Conservation (phyloP, 53 echinoderm and acorn worm species). For the Crossaster papposus region DNA sequence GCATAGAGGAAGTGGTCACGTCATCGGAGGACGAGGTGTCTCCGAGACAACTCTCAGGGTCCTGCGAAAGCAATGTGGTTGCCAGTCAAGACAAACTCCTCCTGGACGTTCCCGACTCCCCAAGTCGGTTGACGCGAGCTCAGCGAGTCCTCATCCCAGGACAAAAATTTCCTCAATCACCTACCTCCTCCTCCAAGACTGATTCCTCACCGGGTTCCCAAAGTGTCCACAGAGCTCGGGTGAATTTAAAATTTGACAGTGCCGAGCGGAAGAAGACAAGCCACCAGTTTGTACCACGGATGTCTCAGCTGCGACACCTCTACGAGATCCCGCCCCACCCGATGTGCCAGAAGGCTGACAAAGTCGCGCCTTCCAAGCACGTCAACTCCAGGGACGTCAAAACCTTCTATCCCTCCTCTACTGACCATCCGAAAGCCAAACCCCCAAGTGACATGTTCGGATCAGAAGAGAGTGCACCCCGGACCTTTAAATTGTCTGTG, state of each 20-base stretch:
- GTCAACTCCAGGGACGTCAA: slow-evolving; percentile 29
- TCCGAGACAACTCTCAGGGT: slow-evolving; percentile 1
- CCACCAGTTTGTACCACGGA: slow-evolving; percentile 45
- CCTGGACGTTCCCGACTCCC: slow-evolving; percentile 28
- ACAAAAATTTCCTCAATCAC: slow-evolving; percentile 13
- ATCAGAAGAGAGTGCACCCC: neutral
- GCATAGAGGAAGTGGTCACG: slow-evolving; percentile 79
- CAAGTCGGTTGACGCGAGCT: slow-evolving; percentile 35
- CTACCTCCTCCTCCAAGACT: slow-evolving; percentile 12
- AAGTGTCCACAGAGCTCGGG: slow-evolving; percentile 14
- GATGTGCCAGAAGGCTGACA: slow-evolving; percentile 41
- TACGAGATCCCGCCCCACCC: slow-evolving; percentile 69
- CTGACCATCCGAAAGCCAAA: neutral
- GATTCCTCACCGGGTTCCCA: neutral
- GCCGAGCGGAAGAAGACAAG: slow-evolving; percentile 6
- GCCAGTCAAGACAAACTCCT: slow-evolving; percentile 18
- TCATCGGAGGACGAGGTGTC: slow-evolving; percentile 82
- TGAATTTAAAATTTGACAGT: slow-evolving; percentile 15
- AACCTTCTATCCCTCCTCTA: slow-evolving; percentile 17
- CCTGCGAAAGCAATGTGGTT: slow-evolving; percentile 11
- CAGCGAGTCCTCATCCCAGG: slow-evolving; percentile 40
- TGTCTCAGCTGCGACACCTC: slow-evolving; percentile 65
- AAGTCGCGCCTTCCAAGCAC: neutral
- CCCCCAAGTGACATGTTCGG: neutral
- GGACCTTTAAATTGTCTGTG: neutral